Evolutionary conservation across 2,113 vertebrate species (phyloP), one percentile per base, ranked within the genome.

Genomic region (Ammospiza caudacuta): DNA sequence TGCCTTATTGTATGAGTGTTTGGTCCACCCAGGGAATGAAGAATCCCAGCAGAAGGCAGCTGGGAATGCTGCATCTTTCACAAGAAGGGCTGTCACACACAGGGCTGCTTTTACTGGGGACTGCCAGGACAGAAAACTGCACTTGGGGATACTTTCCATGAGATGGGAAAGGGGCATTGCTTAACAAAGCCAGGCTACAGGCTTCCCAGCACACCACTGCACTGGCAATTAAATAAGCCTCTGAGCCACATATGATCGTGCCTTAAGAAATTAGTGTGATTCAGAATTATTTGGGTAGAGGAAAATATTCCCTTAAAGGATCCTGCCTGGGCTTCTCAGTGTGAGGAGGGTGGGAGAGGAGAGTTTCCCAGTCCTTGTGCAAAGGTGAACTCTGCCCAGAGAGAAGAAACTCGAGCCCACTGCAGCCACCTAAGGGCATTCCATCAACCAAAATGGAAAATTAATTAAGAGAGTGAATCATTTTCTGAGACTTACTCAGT

Each of bases 381-480:
- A 94, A 92, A 97, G 94, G 94, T 95, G 95, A 97, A 96, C 89
- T 95, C 74, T 94, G 87, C 94, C 87, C 93, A 92, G 91, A 96
- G 91, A 92, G 89, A 83, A 74, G 91, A 94, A 95, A 96, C 79
- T 18, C 2, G 28, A 97, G 91, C 89, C 93, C 89, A 87, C 66
- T 95, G 81, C 69, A 96, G 91, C 87, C 89, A 97, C 95, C 94
- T 96, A 87, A 95, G 93, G 96, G 96, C 96, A 97, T 96, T 94
- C 83, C 92, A 92, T 59, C 81, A 92, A 92, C 83, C 91, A 87
- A 96, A 95, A 95, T 94, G 96, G 94, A 97, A 97, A 97, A 97
- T 91, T 95, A 96, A 97, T 96, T 97, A 96, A 97, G 83, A 84
- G 89, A 72, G 59, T 96, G 95, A 97, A 96, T 97, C 89, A 95